phyloP scores from a whole-genome alignment of 1,140 invertebrate species.

The Listronotus oregonensis region DNA sequence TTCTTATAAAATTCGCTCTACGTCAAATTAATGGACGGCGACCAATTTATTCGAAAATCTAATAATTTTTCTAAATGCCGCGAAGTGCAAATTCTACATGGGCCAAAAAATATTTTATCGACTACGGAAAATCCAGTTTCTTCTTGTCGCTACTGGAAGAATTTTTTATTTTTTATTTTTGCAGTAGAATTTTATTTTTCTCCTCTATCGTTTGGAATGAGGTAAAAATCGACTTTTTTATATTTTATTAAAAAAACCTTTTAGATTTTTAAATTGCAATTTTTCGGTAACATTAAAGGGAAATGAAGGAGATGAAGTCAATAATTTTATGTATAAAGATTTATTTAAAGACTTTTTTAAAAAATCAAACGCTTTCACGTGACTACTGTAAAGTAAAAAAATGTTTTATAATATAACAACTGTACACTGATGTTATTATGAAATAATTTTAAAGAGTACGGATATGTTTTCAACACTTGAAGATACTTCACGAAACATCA shows the following conservation, averaged over 20 bases:
- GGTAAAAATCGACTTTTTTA: slow-evolving; percentile 14
- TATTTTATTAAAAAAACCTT: not conserved
- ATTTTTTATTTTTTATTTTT: slow-evolving; percentile 14
- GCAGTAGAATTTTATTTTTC: slow-evolving; percentile 20
- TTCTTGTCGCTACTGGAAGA: slow-evolving; percentile 19
- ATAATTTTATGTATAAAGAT: no score
- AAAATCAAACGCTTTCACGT: no score
- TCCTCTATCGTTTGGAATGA: slow-evolving; percentile 4
- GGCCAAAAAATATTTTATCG: slow-evolving; percentile 38
- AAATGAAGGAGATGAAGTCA: no score
- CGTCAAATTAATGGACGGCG: slow-evolving; percentile 38
- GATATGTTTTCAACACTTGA: no score
- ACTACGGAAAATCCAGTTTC: slow-evolving; percentile 32
- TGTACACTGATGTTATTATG: no score
- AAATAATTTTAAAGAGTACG: no score
- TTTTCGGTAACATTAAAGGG: no score
- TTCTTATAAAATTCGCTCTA: slow-evolving; percentile 36
- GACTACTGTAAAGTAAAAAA: no score
- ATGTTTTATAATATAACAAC: no score
- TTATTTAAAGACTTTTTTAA: no score
- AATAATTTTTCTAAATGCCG: slow-evolving; percentile 39
- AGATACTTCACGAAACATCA: no score
- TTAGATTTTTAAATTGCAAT: not conserved
- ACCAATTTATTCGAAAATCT: slow-evolving; percentile 43
- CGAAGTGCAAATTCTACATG: slow-evolving; percentile 32